phyloP scores from a whole-genome alignment of 2,888 invertebrate species.

The Cryptus armator region DNA sequence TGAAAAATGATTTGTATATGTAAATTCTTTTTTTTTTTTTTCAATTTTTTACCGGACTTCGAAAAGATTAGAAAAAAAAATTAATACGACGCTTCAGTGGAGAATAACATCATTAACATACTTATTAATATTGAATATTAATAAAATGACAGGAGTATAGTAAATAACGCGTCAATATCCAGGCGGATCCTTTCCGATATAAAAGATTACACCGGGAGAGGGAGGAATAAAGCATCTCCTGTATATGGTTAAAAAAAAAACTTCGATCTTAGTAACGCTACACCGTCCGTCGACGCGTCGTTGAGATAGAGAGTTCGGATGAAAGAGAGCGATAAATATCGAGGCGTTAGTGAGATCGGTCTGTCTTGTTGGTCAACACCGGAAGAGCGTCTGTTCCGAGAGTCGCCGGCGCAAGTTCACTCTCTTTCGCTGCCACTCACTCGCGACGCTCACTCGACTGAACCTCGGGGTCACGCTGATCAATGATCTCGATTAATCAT shows the following conservation, averaged over 20 bases:
- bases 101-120: too few species aligned
- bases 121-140: neutral
- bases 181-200: neutral
- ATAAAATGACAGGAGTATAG: neutral
- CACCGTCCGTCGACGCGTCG: neutral
- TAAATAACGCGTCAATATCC: neutral
- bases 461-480: conserved; percentile 39
- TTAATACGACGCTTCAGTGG: too few species aligned
- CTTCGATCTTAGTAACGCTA: neutral
- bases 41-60: too few species aligned
- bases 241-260: neutral
- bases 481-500: neutral
- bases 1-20: too few species aligned
- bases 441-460: neutral
- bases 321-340: conserved; percentile 3
- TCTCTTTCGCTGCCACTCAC: neutral
- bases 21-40: too few species aligned
- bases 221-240: neutral
- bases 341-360: conserved; percentile 9
- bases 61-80: too few species aligned
- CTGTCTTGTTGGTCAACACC: conserved; percentile 15
- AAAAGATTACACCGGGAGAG: too few species aligned
- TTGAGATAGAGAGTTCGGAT: neutral
- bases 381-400: conserved; percentile 33
- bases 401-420: neutral